Base-by-base conservation (phyloP, 1,140 invertebrate species). In the Lineus longissimus region DNA sequence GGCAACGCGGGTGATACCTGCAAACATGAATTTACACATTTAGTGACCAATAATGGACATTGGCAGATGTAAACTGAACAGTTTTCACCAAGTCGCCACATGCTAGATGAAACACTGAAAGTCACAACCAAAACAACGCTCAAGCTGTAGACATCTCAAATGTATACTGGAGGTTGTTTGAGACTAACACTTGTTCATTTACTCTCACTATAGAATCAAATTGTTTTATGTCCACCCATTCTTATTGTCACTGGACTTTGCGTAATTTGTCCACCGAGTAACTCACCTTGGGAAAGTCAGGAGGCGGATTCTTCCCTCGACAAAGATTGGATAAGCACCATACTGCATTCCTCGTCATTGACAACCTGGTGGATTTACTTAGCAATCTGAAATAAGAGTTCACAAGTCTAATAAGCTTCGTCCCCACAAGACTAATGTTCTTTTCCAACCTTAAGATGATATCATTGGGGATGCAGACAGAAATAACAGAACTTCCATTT, bases 271-370 rank as follows among this genome's bases (percentile, higher is more conserved):
- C 6, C 19, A 51, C 47, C 6, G n/a, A 51, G 19, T n/a, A 41
- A 45, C 45, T 71, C 55, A 95, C 92, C 85, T 93, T 93, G 40
- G 87, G 80, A 84, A 98, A 98, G 73, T 95, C 90, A 17, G 94
- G 93, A 0, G 93, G 89, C n/a, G 95, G 95, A 84, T 91, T 96
- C 84, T 98, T 98, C 11, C 95, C 95, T 76, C 95, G 86, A 80
- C 95, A 98, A 55, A 98, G 83, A 83, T 98, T 98, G 41, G 94
- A 97, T 33, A 98, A 80, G 63, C 94, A 92, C 95, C 95, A 98
- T 6, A 97, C 95, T n/a, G 93, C 94, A 84, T 98, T 98, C 64
- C 95, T 87, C 31, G 89, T 93, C 93, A 97, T 95, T 2, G 94
- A 92, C 63, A 97, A 81, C 70, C 91, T 87, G 27, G 87, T 87